Evolutionary conservation across 2,113 vertebrate genomes (phyloP).

Genomic region (Numida meleagris): DNA sequence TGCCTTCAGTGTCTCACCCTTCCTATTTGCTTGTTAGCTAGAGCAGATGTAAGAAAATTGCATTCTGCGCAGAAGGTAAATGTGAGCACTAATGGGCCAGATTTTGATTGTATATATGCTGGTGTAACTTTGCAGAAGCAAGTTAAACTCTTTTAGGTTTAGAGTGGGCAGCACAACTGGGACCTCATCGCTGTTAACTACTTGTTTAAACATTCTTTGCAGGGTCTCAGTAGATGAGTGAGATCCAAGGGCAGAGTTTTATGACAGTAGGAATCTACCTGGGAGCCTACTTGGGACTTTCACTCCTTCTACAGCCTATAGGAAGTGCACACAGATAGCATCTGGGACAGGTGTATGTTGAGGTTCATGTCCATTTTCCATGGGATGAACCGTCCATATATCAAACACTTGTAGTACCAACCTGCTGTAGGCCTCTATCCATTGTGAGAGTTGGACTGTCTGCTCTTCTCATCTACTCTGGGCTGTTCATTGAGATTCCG

Average conservation of each 20-base stretch:
- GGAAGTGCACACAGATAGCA: neutral
- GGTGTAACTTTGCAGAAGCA: neutral
- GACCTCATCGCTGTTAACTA: neutral
- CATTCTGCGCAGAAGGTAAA: slow-evolving; percentile 31
- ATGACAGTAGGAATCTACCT: rapidly evolving
- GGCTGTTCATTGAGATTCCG: neutral
- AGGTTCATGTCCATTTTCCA: neutral
- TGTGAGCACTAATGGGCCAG: neutral
- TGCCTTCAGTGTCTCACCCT: slow-evolving; percentile 32
- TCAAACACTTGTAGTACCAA: no score
- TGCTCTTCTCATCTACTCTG: neutral
- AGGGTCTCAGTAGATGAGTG: neutral
- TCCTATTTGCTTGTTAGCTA: slow-evolving; percentile 37
- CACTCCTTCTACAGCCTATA: neutral
- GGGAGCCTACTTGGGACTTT: neutral
- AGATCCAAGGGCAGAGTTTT: neutral
- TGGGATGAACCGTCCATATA: neutral
- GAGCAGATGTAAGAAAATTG: slow-evolving; percentile 42
- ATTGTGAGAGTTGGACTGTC: neutral
- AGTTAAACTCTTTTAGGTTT: neutral
- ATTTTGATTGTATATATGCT: neutral
- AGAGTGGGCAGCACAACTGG: neutral
- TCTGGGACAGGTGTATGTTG: neutral
- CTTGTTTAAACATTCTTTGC: neutral
- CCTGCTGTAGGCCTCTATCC: neutral